phyloP scores from a whole-genome alignment of 2,113 vertebrate species.

The Copsychus sechellarum region DNA sequence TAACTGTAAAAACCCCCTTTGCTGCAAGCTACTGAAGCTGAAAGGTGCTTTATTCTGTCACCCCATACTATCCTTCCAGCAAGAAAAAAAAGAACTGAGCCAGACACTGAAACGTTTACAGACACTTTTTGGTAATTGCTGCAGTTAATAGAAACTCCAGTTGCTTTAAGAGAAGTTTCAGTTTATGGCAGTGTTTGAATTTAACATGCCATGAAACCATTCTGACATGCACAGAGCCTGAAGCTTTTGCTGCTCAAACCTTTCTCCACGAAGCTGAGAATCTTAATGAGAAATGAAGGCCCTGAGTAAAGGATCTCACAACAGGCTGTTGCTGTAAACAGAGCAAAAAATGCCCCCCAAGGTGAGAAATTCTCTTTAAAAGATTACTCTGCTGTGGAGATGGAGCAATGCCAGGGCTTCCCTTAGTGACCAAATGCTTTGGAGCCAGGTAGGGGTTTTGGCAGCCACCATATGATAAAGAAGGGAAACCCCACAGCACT shows the following conservation, averaged over 20 bases:
- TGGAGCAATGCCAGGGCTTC: neutral
- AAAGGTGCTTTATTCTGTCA: neutral
- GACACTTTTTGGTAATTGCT: conserved; percentile 23
- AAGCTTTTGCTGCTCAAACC: conserved; percentile 39
- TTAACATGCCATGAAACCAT: conserved; percentile 20
- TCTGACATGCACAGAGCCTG: neutral
- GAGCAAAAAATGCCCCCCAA: conserved; percentile 35
- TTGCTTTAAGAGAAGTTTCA: conserved; percentile 16
- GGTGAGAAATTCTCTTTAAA: conserved; percentile 21
- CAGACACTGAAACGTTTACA: conserved; percentile 33
- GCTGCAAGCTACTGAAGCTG: neutral
- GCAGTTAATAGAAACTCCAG: conserved; percentile 40
- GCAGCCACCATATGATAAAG: neutral
- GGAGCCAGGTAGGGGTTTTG: neutral
- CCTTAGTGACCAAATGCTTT: neutral
- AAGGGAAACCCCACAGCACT: neutral
- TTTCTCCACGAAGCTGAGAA: neutral
- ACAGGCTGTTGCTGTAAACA: neutral
- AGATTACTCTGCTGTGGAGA: neutral
- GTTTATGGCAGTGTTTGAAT: neutral
- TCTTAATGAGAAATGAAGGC: conserved; percentile 22
- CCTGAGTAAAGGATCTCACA: neutral
- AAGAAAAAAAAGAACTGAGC: neutral
- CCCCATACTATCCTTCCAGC: neutral
- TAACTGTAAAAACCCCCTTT: neutral